phyloP scores from a whole-genome alignment of 2,113 vertebrate genomes.

The Psettodes erumei region DNA sequence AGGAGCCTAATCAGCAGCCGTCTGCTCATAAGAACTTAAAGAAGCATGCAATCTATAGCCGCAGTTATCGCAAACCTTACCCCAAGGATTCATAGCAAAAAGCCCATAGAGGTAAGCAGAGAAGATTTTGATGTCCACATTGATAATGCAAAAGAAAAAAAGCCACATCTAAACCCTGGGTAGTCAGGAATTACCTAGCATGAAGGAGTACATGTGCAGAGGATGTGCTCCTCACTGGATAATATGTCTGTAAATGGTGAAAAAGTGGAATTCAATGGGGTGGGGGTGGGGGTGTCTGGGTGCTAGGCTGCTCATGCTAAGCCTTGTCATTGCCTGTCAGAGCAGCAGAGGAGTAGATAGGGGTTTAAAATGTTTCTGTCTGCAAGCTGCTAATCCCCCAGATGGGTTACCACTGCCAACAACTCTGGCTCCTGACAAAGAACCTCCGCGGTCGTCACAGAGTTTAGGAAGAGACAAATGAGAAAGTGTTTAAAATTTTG shows the following conservation, averaged over 20 bases:
- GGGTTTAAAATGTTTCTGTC: slow-evolving; percentile 35
- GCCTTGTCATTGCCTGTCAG: slow-evolving; percentile 24
- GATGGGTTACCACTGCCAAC: slow-evolving; percentile 31
- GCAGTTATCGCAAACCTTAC: slow-evolving; percentile 18
- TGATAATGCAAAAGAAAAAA: slow-evolving; percentile 24
- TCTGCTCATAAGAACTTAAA: slow-evolving; percentile 36
- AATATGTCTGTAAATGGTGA: slow-evolving; percentile 11
- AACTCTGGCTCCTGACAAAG: slow-evolving; percentile 7
- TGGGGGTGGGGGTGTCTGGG: no score
- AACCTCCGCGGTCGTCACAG: not conserved
- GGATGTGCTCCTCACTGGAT: not conserved
- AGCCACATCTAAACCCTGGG: not conserved
- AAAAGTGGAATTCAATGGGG: not conserved
- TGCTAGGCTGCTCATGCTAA: slow-evolving; percentile 9
- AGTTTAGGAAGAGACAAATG: not conserved
- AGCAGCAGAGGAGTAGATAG: slow-evolving; percentile 7
- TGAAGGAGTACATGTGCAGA: not conserved
- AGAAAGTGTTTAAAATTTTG: not conserved
- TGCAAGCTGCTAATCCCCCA: slow-evolving; percentile 36
- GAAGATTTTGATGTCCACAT: not conserved
- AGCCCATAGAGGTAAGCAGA: not conserved
- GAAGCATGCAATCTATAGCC: slow-evolving; percentile 20
- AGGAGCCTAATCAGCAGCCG: slow-evolving; percentile 42
- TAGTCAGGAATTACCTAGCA: not conserved
- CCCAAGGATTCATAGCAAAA: slow-evolving; percentile 22